Base-by-base conservation (phyloP, 2,888 invertebrate species). In the Dynastes tityus region DNA sequence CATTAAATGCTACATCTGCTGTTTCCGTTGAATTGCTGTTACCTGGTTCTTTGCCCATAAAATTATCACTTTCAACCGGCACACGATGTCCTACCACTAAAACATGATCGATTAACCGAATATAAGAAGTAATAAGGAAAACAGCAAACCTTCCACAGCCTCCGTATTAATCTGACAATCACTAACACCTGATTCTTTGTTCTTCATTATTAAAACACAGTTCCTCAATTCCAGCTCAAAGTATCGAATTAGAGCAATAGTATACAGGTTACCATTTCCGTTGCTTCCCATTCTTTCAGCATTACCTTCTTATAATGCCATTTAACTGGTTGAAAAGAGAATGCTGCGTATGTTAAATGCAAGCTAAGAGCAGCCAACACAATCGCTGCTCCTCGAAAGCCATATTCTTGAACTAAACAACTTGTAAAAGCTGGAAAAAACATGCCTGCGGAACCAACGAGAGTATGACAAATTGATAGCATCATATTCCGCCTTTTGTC, bases 301-400 rank as follows among this genome's bases (percentile, higher is more conserved):
- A 37, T 6, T 11, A 22, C 8, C 37, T 37, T 53, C 37, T 90
- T 88, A 89, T 92, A 89, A 84, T 95, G 94, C 94, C 94, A 93
- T 85, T 94, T 92, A 0, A 94, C 93, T 0, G 95, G 95, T 83
- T 94, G 94, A 92, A 95, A 92, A 55, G 94, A 89, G 65, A 92
- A 84, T 92, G 94, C 93, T 0, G 93, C 95, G 32, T 93, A 90
- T 29, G 95, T 88, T n/a, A 92, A 89, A 85, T 95, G 91, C 9
- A 93, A 87, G 83, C 94, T 93, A 49, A 95, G 85, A 0, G 92
- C 95, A 80, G 93, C 92, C 13, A 93, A 88, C 45, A 95, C 86
- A 6, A 92, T 90, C 2, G 94, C 89, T 11, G 94, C 93, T 86
- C 95, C 95, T 80, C 93, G 89, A 85, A 94, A 94, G 2, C 95